These are phyloP conservation scores for Ridgeia piscesae DNA, from an alignment of 1,140 invertebrate genomes.

Conservation along the genomic window DNA sequence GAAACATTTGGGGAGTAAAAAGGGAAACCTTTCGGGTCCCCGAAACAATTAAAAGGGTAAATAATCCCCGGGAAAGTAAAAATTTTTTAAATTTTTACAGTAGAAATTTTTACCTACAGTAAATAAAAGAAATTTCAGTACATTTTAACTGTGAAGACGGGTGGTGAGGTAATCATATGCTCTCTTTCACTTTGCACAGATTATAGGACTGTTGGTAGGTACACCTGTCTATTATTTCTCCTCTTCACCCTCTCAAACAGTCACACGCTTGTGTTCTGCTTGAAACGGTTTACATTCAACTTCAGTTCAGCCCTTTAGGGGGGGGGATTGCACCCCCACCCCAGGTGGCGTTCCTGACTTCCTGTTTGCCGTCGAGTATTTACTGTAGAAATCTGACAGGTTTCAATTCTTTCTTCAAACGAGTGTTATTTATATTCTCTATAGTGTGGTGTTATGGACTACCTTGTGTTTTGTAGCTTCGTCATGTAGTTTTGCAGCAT, in stretches of 20 bases:
- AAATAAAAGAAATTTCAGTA: background rate
- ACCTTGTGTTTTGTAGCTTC: background rate
- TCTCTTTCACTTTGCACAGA: conserved; percentile 31
- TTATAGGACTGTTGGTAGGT: conserved; percentile 45
- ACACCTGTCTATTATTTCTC: background rate
- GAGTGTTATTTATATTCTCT: background rate
- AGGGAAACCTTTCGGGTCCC: too few relatives aligned
- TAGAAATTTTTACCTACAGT: background rate
- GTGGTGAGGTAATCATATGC: conserved; percentile 17
- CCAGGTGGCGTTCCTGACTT: background rate
- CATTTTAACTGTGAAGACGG: background rate
- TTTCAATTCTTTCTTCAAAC: background rate
- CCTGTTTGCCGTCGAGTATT: background rate
- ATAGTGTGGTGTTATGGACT: background rate
- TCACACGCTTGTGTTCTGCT: background rate
- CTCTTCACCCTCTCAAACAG: background rate
- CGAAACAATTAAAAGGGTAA: too few relatives aligned
- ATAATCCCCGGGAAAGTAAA: too few relatives aligned
- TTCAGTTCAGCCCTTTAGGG: background rate
- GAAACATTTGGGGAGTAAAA: too few relatives aligned
- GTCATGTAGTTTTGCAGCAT: background rate
- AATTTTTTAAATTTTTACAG: background rate
- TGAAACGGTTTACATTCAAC: background rate
- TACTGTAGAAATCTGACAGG: too few relatives aligned
- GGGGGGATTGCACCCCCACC: background rate